These are phyloP conservation scores for Micrastur ruficollis DNA, from an alignment of 2,797 vertebrate genomes.

Conservation along the genomic window DNA sequence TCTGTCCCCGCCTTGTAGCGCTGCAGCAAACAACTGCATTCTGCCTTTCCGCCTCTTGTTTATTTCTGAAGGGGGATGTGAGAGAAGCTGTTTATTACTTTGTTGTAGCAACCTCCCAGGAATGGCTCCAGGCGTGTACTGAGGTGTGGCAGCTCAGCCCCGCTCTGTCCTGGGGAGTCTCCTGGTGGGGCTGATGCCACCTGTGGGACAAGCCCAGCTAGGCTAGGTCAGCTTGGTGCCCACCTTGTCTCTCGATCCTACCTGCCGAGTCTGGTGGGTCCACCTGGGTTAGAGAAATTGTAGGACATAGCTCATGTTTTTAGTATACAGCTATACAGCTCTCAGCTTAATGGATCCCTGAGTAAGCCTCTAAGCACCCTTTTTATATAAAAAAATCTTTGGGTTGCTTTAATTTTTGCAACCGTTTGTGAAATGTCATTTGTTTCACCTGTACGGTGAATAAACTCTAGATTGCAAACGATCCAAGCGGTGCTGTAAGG, in stretches of 20 bases:
- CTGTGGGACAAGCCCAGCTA: neutral
- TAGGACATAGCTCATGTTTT: neutral
- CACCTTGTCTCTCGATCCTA: neutral
- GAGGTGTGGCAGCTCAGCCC: neutral
- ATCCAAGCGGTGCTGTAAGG: neutral
- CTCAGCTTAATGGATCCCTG: neutral
- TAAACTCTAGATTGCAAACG: neutral
- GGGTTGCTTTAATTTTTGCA: neutral
- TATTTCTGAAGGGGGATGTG: neutral
- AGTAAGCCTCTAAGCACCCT: neutral
- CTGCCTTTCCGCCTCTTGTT: neutral
- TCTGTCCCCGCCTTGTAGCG: accelerated
- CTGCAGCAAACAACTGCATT: neutral
- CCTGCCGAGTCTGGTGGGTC: neutral
- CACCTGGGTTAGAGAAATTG: neutral
- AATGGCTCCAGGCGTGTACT: accelerated
- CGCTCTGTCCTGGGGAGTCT: neutral
- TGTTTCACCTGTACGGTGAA: neutral
- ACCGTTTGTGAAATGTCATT: neutral
- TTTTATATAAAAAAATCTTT: neutral
- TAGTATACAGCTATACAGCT: neutral
- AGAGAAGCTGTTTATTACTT: neutral
- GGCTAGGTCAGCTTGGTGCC: neutral
- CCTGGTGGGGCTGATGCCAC: neutral
- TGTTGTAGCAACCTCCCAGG: neutral